Evolutionary conservation across 2,888 invertebrate genomes (phyloP).

Genomic region (Hypselothyrea guttata): DNA sequence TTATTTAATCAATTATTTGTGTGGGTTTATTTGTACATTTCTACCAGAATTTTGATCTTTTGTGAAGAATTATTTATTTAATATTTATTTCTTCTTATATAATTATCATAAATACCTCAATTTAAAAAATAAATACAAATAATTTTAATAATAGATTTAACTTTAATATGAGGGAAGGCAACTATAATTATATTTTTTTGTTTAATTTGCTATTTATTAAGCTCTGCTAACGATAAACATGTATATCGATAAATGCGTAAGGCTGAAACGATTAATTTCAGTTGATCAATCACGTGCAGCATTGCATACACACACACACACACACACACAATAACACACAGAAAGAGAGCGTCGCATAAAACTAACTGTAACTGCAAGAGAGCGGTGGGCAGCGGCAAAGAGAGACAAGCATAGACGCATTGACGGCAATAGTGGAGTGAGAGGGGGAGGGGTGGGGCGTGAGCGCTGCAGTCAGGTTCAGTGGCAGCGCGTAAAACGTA

Average conservation of each 20-base stretch:
- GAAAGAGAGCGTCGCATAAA: slow-evolving; percentile 15
- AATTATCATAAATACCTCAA: too few species aligned
- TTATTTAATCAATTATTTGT: too few species aligned
- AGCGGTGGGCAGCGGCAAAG: slow-evolving; percentile 2
- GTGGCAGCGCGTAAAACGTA: slow-evolving; percentile 17
- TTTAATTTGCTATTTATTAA: too few species aligned
- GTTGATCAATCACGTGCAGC: slow-evolving; percentile 38
- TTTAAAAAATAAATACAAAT: too few species aligned
- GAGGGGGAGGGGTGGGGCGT: not conserved
- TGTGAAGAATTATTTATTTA: too few species aligned
- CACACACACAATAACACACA: slow-evolving; percentile 3
- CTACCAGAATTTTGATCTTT: too few species aligned
- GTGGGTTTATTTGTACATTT: too few species aligned
- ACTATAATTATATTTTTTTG: too few species aligned
- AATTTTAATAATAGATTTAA: too few species aligned
- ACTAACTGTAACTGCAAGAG: slow-evolving; percentile 19
- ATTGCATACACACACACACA: slow-evolving; percentile 31
- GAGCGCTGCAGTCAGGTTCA: slow-evolving; percentile 1
- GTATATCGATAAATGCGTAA: slow-evolving; percentile 20
- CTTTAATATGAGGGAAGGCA: too few species aligned
- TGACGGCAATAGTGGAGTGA: slow-evolving; percentile 22
- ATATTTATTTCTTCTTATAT: too few species aligned
- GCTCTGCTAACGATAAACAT: slow-evolving; percentile 36
- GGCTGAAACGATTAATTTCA: slow-evolving; percentile 27
- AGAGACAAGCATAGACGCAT: slow-evolving; percentile 29